A percentile compares a stretch with the other conserved stretches of the same genome.
Conservation (phyloP, 2,888 invertebrate genomes). For the Cheilosia variabilis region DNA sequence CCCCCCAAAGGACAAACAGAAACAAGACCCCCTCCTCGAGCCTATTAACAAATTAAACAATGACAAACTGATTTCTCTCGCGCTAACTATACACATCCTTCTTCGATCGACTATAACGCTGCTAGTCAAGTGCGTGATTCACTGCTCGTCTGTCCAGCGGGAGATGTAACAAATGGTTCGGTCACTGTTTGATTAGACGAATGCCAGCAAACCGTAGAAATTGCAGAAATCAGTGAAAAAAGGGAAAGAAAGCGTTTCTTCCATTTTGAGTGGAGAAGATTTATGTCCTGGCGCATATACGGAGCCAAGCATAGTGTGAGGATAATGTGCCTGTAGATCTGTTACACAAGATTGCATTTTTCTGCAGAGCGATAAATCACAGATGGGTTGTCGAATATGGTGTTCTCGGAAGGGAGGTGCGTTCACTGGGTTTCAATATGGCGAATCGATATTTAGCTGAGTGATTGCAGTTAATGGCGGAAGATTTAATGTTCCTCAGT, state of each 20-base stretch:
- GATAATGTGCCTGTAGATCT: conserved; percentile 70
- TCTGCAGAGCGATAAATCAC: conserved; percentile 72
- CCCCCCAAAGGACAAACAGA: conserved; percentile 22
- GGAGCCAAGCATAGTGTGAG: conserved; percentile 48
- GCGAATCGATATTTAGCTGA: conserved; percentile 67
- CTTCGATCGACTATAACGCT: conserved; percentile 43
- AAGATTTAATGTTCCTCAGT: conserved; percentile 44
- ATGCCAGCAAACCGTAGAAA: conserved; percentile 61
- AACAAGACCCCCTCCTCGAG: conserved; percentile 31
- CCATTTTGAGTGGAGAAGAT: conserved; percentile 65
- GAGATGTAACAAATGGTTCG: conserved; percentile 73
- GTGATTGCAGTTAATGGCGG: conserved; percentile 66
- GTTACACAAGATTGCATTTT: conserved; percentile 74
- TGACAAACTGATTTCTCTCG: conserved; percentile 61
- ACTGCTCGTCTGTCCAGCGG: conserved; percentile 50
- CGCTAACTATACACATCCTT: conserved; percentile 1
- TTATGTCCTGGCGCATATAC: conserved; percentile 68
- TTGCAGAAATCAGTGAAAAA: conserved; percentile 65
- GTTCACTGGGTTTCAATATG: conserved; percentile 64
- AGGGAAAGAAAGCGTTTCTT: conserved; percentile 25
- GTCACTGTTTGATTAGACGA: conserved; percentile 72
- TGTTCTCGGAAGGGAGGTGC: conserved; percentile 29
- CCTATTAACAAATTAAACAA: conserved; percentile 72
- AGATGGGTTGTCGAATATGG: conserved; percentile 29
- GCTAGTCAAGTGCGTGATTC: conserved; percentile 33